A percentile compares a stretch with the other conserved stretches of the same genome.
phyloP scores from a whole-genome alignment of 2,113 vertebrate genomes.

The Perccottus glenii region DNA sequence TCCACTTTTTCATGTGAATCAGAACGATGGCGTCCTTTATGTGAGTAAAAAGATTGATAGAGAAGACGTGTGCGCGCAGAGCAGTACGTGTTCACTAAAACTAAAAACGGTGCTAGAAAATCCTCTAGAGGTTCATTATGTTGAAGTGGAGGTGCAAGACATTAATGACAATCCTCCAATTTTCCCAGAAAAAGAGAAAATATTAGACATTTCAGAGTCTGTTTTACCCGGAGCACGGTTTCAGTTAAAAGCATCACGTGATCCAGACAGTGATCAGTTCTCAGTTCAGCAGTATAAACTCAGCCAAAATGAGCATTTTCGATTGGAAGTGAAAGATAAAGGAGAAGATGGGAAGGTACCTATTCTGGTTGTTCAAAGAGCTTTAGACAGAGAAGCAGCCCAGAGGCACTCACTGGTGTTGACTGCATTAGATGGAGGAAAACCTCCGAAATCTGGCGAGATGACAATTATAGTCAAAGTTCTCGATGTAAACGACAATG shows the following conservation, averaged over 20 bases:
- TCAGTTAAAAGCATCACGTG: slow-evolving; percentile 47
- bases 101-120: slow-evolving; percentile 74
- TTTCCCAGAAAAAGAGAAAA: slow-evolving; percentile 54
- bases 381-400: slow-evolving; percentile 67
- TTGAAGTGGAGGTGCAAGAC: slow-evolving; percentile 65
- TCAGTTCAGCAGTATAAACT: slow-evolving; percentile 71
- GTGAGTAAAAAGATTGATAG: slow-evolving; percentile 67
- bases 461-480: slow-evolving; percentile 65
- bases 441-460: slow-evolving; percentile 58
- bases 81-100: slow-evolving; percentile 59
- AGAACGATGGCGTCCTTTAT: slow-evolving; percentile 64
- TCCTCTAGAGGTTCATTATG: slow-evolving; percentile 75
- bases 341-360: slow-evolving; percentile 66
- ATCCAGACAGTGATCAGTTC: slow-evolving; percentile 59
- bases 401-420: slow-evolving; percentile 45
- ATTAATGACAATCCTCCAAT: slow-evolving; percentile 64
- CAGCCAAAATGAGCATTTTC: slow-evolving; percentile 63
- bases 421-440: slow-evolving; percentile 73
- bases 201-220: slow-evolving; percentile 55
- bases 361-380: slow-evolving; percentile 61
- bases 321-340: slow-evolving; percentile 56
- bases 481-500: slow-evolving; percentile 75
- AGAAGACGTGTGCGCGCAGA: slow-evolving; percentile 68
- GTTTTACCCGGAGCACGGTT: neutral
- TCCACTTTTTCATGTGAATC: slow-evolving; percentile 60